Evolutionary conservation across 2,888 invertebrate genomes (phyloP).

Genomic region (Zygogramma bicolorata): DNA sequence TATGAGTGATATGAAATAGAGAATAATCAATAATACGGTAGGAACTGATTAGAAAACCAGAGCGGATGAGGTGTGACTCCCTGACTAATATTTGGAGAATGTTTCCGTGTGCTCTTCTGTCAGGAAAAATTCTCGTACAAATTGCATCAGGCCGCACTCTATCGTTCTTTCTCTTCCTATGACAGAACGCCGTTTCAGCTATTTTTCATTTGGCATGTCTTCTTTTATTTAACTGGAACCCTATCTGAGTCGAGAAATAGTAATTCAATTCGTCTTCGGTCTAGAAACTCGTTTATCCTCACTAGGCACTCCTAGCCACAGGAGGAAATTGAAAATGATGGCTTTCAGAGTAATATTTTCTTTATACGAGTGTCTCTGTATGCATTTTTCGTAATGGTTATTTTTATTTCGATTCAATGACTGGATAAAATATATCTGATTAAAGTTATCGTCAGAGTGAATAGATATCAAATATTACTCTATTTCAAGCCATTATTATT

Average conservation of each 20-base stretch:
- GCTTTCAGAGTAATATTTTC: not conserved
- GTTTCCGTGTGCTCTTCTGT: not conserved
- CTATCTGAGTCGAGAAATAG: slow-evolving; percentile 11
- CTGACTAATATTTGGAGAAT: not conserved
- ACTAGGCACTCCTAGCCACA: not conserved
- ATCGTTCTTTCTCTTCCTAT: slow-evolving; percentile 6
- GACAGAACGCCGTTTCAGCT: slow-evolving; percentile 11
- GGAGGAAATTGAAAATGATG: slow-evolving; percentile 2
- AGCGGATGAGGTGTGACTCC: not conserved
- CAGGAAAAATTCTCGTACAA: slow-evolving; percentile 13
- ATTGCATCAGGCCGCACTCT: slow-evolving; percentile 18
- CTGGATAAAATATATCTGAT: too few relatives aligned
- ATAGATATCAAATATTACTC: too few relatives aligned
- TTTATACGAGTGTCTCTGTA: not conserved
- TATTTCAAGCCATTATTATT: too few relatives aligned
- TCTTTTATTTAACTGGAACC: slow-evolving; percentile 6
- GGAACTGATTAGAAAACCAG: not conserved
- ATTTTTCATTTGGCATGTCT: slow-evolving; percentile 12
- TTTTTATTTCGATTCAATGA: too few relatives aligned
- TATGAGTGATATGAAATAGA: too few relatives aligned
- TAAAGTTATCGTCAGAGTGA: too few relatives aligned
- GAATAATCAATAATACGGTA: too few relatives aligned
- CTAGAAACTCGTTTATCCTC: slow-evolving; percentile 7
- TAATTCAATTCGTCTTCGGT: slow-evolving; percentile 18
- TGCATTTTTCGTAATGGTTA: too few relatives aligned